These are phyloP conservation scores for Stomorhina lunata DNA, from an alignment of 2,888 invertebrate species.

Conservation along the genomic window DNA sequence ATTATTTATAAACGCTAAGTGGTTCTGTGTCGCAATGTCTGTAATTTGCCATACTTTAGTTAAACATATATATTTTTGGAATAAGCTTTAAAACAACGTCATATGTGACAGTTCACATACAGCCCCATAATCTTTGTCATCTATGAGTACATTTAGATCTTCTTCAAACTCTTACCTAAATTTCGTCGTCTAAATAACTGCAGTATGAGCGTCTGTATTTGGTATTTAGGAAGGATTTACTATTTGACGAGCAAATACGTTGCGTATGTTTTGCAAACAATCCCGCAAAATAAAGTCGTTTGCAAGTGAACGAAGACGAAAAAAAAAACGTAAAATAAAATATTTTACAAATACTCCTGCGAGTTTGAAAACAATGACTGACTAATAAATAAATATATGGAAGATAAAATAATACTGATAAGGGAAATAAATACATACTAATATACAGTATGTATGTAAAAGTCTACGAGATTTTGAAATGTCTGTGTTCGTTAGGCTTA, in stretches of 20 bases:
- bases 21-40: conserved; percentile 10
- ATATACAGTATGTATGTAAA: background rate
- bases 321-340: background rate
- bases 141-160: background rate
- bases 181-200: background rate
- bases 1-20: conserved; percentile 56
- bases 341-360: conserved; percentile 13
- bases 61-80: background rate
- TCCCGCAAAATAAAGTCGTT: conserved; percentile 38
- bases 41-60: too few relatives aligned
- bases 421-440: background rate
- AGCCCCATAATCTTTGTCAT: background rate
- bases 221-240: conserved; percentile 45
- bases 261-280: conserved; percentile 38
- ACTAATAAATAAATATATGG: conserved; percentile 38
- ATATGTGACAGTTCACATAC: conserved; percentile 52
- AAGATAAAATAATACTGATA: conserved; percentile 2
- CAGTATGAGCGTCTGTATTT: background rate
- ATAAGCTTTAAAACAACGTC: conserved; percentile 45
- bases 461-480: too few relatives aligned
- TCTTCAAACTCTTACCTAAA: background rate
- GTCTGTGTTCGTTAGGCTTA: too few relatives aligned
- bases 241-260: conserved; percentile 49
- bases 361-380: conserved; percentile 1
- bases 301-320: background rate